A percentile compares a stretch with the other conserved stretches of the same genome.
These are phyloP conservation scores for Triplophysa rosa DNA, from an alignment of 2,113 vertebrate species.

Conservation along the genomic window DNA sequence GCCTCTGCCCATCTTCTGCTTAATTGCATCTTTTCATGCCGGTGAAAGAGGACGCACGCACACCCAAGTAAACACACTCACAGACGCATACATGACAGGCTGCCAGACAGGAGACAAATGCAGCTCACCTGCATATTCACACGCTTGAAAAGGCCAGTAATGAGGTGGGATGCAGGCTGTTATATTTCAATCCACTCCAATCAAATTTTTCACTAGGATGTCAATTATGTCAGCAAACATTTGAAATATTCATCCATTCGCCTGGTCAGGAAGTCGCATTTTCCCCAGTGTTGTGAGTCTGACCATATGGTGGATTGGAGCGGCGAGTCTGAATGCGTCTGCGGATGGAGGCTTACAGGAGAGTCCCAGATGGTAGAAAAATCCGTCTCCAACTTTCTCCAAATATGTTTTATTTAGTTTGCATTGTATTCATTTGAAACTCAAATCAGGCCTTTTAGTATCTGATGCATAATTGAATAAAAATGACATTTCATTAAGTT, in stretches of 20 bases:
- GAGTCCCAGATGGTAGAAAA: slow-evolving; percentile 28
- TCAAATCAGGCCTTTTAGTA: background rate
- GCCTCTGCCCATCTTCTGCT: slow-evolving; percentile 49
- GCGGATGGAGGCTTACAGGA: background rate
- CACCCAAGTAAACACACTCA: background rate
- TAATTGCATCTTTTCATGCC: slow-evolving; percentile 57
- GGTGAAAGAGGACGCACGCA: background rate
- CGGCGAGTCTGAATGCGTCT: slow-evolving; percentile 7
- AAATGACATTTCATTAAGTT: no score
- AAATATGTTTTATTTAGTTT: background rate
- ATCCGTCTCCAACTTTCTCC: slow-evolving; percentile 14
- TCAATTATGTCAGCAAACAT: slow-evolving; percentile 13
- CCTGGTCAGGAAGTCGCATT: slow-evolving; percentile 15
- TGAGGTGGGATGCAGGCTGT: slow-evolving; percentile 7
- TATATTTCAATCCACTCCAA: slow-evolving; percentile 11
- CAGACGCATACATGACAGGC: background rate
- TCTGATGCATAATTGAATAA: no score
- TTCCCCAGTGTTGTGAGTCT: slow-evolving; percentile 34
- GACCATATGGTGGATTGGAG: slow-evolving; percentile 38
- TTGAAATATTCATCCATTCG: slow-evolving; percentile 18
- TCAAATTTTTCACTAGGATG: slow-evolving; percentile 15
- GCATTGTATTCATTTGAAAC: slow-evolving; percentile 1
- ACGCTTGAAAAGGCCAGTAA: background rate
- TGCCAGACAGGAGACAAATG: background rate
- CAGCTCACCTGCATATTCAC: slow-evolving; percentile 1